Evolutionary conservation across 2,113 vertebrate genomes (phyloP), one percentile per base, ranked within the genome.

Genomic region (Trichomycterus rosablanca): DNA sequence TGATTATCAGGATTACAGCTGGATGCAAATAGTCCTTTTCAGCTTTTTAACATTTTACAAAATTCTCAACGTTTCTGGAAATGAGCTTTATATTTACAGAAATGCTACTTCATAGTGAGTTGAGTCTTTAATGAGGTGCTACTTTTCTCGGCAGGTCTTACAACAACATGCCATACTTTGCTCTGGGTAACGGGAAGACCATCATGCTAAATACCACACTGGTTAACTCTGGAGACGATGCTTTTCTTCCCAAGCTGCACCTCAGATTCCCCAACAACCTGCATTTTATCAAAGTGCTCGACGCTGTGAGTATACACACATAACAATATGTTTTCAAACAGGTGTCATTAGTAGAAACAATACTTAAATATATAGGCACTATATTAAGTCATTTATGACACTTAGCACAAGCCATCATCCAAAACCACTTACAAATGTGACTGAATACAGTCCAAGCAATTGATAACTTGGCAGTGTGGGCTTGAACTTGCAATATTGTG

Each of bases 141-240:
- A 30, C 24, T 57, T 3, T 53, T 51, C 44, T 26, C 70, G 71
- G 11, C 67, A 92, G 90, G 73, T 81, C 82, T n/a, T 30, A 84
- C 63, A 90, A 89, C 54, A 87, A 88, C 72, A 87, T 88, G 74
- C 46, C 73, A 0, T 93, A 92, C 26, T 88, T 95, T 12, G 80
- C 87, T n/a, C 79, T 94, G 73, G 93, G 93, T 63, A 88, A 84
- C 4, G 79, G 77, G 60, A 89, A 91, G 77, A 91, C 81, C 1
- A 65, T 97, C 50, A 70, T 83, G 76, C 55, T 98, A 68, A 93
- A 92, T 5, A 16, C 91, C 30, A 84, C 81, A 0, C 57, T 97
- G 23, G 68, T 79, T 68, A 97, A 96, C 63, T 78, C 71, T 8
- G 96, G 96, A 56, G 94, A 97, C 8, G 91, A 96, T 15, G 93